Conservation (phyloP, 53 echinoderm and acorn worm genomes). For the Mesocentrotus franciscanus region DNA sequence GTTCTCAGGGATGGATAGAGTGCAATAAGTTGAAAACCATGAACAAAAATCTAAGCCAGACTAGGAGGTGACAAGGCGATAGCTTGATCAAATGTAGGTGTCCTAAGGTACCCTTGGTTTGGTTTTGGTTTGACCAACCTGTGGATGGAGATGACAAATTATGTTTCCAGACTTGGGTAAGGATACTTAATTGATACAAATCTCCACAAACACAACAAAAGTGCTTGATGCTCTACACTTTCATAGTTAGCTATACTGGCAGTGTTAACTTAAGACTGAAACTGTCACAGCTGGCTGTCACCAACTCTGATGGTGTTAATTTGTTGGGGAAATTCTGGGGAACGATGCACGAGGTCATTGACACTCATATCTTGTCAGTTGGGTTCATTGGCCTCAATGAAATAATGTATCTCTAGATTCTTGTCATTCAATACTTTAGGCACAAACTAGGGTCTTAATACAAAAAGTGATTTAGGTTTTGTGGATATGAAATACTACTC, state of each 20-base stretch:
- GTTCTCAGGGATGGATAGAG: neutral
- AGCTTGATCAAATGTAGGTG: neutral
- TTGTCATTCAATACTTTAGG: too few species aligned
- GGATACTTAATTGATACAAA: constrained; percentile 1
- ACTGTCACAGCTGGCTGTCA: constrained; percentile 27
- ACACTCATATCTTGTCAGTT: neutral
- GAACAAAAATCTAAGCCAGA: neutral
- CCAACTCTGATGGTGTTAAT: constrained; percentile 2
- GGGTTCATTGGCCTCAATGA: constrained; percentile 6
- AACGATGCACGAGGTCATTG: neutral
- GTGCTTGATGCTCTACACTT: neutral
- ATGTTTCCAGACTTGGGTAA: neutral
- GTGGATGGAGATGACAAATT: neutral
- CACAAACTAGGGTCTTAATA: too few species aligned
- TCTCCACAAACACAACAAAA: neutral
- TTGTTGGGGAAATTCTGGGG: neutral
- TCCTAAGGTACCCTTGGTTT: neutral
- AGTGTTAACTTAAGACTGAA: neutral
- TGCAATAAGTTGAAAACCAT: neutral
- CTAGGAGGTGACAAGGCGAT: neutral
- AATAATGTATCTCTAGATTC: neutral
- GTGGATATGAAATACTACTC: neutral
- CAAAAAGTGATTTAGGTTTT: too few species aligned
- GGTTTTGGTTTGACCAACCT: neutral
- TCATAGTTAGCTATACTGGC: neutral